Evolutionary conservation across 2,113 vertebrate species (phyloP).

Genomic region (Hemichromis elongatus): DNA sequence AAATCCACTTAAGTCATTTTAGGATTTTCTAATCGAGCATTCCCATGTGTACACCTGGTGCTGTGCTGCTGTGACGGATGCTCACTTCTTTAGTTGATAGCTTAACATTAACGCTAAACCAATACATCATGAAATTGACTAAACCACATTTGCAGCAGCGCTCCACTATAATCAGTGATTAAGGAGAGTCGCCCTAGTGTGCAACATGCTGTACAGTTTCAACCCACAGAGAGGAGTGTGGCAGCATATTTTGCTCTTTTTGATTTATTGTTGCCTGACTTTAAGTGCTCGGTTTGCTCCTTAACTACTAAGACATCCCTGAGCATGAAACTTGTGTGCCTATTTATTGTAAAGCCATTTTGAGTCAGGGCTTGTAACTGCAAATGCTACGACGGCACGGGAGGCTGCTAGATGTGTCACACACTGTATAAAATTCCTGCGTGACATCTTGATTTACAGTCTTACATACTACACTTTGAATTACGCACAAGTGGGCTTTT

Average conservation of each 20-base stretch:
- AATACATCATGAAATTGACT: neutral
- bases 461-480: neutral
- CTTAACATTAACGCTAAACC: neutral
- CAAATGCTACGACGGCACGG: neutral
- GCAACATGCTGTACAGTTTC: slow-evolving; percentile 18
- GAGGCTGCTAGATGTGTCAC: neutral
- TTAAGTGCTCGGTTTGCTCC: slow-evolving; percentile 21
- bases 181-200: slow-evolving; percentile 9
- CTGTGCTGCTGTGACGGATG: neutral
- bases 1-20: slow-evolving; percentile 27
- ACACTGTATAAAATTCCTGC: neutral
- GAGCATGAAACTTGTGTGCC: neutral
- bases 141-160: neutral
- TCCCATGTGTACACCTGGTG: slow-evolving; percentile 27
- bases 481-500: slow-evolving; percentile 1
- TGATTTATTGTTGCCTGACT: slow-evolving; percentile 40
- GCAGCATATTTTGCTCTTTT: neutral
- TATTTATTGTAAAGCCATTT: neutral
- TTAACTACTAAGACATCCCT: neutral
- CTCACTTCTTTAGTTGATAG: neutral
- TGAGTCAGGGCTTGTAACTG: neutral
- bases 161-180: neutral
- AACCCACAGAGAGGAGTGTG: slow-evolving; percentile 27
- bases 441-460: neutral
- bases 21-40: neutral